phyloP scores from a whole-genome alignment of 2,888 invertebrate genomes.

The Acronicta leporina region DNA sequence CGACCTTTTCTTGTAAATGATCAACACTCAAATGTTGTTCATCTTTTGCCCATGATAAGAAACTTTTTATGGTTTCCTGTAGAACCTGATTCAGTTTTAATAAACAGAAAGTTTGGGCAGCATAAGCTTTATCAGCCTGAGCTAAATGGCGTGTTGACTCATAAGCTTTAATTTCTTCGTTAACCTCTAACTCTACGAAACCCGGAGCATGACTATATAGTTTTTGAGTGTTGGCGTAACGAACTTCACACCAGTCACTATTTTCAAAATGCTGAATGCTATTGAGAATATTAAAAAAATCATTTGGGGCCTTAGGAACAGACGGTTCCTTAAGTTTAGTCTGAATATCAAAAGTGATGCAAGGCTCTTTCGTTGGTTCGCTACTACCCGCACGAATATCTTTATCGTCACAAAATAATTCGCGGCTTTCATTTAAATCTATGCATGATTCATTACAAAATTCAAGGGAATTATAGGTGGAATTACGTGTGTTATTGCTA shows the following conservation, averaged over 20 bases:
- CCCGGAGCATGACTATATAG: background rate
- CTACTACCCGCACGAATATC: no score
- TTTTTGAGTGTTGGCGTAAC: constrained; percentile 1
- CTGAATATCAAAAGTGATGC: background rate
- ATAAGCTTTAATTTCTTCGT: background rate
- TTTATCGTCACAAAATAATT: no score
- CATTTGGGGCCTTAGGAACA: background rate
- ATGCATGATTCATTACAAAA: no score
- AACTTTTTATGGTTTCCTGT: constrained; percentile 1
- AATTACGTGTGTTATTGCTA: no score
- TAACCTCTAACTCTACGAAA: constrained; percentile 2
- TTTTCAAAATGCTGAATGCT: background rate
- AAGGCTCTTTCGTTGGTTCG: no score
- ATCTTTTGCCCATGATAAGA: constrained; percentile 3
- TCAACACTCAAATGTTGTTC: background rate
- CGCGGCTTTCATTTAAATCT: no score
- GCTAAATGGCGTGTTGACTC: background rate
- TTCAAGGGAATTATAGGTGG: no score
- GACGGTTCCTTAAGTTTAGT: constrained; percentile 1
- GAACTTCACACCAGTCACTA: background rate
- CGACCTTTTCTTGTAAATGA: constrained; percentile 1
- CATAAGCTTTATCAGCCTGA: constrained; percentile 3
- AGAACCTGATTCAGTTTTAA: background rate
- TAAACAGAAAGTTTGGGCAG: constrained; percentile 7
- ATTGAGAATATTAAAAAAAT: background rate